A percentile compares a stretch with the other conserved stretches of the same genome.
Evolutionary conservation across 2,888 invertebrate species (phyloP).

Genomic region (Thymelicus sylvestris): DNA sequence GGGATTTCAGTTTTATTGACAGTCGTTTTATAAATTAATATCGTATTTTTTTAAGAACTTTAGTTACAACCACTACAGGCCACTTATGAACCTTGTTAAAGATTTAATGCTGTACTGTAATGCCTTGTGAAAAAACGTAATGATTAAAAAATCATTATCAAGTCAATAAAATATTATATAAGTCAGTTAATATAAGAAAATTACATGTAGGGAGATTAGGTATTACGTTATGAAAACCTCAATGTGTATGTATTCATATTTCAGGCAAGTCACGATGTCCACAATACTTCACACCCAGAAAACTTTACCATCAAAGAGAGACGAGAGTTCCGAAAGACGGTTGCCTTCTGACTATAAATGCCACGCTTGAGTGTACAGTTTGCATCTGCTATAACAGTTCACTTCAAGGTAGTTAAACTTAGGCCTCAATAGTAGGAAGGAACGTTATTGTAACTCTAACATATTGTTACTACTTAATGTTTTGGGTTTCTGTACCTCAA

Average conservation of each 20-base stretch:
- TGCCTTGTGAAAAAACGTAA: too few relatives aligned
- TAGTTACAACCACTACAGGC: too few relatives aligned
- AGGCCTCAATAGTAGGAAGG: neutral
- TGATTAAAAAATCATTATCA: too few relatives aligned
- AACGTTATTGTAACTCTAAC: neutral
- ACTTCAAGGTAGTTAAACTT: neutral
- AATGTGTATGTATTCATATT: neutral
- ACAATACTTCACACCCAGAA: conserved; percentile 8
- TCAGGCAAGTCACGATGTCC: conserved; percentile 1
- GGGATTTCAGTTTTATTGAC: too few relatives aligned
- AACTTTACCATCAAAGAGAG: conserved; percentile 2
- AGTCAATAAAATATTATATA: too few relatives aligned
- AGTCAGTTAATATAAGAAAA: too few relatives aligned
- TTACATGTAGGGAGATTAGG: neutral
- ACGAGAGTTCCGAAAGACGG: neutral
- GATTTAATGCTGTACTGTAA: too few relatives aligned
- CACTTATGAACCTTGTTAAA: too few relatives aligned
- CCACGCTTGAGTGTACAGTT: neutral
- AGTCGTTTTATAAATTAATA: too few relatives aligned
- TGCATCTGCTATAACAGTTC: neutral
- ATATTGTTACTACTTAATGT: too few relatives aligned
- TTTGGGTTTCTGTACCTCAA: too few relatives aligned
- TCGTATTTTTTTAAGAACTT: too few relatives aligned
- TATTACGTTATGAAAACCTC: neutral
- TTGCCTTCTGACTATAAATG: conserved; percentile 28